Base-by-base conservation (phyloP, 2,888 invertebrate genomes). In the Molorchus minor region DNA sequence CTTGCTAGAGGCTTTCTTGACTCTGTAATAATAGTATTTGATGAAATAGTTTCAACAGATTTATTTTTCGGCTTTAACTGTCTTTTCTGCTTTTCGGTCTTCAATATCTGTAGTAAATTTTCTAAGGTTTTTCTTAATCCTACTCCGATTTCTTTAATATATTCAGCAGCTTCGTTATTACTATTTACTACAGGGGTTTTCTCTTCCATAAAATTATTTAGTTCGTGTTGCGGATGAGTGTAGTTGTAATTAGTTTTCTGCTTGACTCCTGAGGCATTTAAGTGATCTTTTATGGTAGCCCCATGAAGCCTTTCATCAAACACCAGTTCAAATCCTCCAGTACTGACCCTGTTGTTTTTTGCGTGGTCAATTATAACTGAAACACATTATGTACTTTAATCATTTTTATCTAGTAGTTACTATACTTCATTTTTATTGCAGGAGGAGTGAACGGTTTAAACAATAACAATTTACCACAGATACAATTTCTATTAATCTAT, bases 321-420 rank as follows among this genome's bases (percentile, higher is more conserved):
- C 10, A 77, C 58, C 33, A 78, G 52, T 77, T 87, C 85, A 65
- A 88, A 89, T 19, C 81, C 81, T 5, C 88, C 88, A 0, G 88
- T 88, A 4, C 81, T 59, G 0, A 84, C 80, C 16, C 71, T 76
- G 1, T 81, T 67, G 71, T 85, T 72, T 8, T 65, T 67, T 41
- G 79, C 75, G 52, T 79, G 68, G 71, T 87, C 87, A 25, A 87
- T 78, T 10, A 86, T 81, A 71, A 87, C 86, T 86, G 77, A 49
- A 70, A 71, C 19, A 43, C 10, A 21, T 41, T 13, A 25, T 0
- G 10, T 40, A 40, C 12, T 2, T 40, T 40, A 19, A 41, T 3
- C 7, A 38, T n/a, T n/a, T n/a, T n/a, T n/a, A n/a, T n/a, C n/a
- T n/a, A n/a, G n/a, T n/a, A n/a, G n/a, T n/a, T n/a, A n/a, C n/a